phyloP scores from a whole-genome alignment of 2,888 invertebrate species.

The Pachliopta kotzebuea region DNA sequence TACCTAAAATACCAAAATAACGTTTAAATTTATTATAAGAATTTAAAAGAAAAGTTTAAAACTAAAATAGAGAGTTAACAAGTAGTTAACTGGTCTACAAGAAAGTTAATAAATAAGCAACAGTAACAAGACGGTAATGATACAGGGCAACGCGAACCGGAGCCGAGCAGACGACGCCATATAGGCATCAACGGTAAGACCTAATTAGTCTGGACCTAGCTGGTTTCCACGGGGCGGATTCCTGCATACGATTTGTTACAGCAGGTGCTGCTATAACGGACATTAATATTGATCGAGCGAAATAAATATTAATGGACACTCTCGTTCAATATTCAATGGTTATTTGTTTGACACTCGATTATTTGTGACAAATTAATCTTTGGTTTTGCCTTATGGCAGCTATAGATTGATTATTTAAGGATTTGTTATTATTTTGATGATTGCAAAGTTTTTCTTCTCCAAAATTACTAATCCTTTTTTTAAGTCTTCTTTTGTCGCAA shows the following conservation, averaged over 20 bases:
- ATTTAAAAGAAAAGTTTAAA: background rate
- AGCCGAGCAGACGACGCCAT: conserved; percentile 28
- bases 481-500: too few relatives aligned
- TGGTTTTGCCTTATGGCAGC: background rate
- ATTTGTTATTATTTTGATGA: too few relatives aligned
- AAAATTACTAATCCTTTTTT: too few relatives aligned
- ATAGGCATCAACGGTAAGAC: conserved; percentile 36
- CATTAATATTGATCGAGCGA: conserved; percentile 26
- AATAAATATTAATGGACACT: conserved; percentile 25
- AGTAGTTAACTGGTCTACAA: conserved; percentile 13
- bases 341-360: conserved; percentile 13
- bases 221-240: conserved; percentile 29
- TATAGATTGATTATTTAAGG: too few relatives aligned
- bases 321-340: conserved; percentile 19
- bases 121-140: conserved; percentile 28
- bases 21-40: too few relatives aligned
- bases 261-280: conserved; percentile 22
- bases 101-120: conserved; percentile 19
- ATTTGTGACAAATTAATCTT: conserved; percentile 25
- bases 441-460: too few relatives aligned
- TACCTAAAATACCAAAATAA: too few relatives aligned
- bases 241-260: conserved; percentile 28
- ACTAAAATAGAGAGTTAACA: conserved; percentile 12
- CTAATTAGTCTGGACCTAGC: conserved; percentile 35
- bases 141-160: conserved; percentile 24